These are phyloP conservation scores for Lampris megalopsis DNA, from an alignment of 2,113 vertebrate species.

Conservation along the genomic window DNA sequence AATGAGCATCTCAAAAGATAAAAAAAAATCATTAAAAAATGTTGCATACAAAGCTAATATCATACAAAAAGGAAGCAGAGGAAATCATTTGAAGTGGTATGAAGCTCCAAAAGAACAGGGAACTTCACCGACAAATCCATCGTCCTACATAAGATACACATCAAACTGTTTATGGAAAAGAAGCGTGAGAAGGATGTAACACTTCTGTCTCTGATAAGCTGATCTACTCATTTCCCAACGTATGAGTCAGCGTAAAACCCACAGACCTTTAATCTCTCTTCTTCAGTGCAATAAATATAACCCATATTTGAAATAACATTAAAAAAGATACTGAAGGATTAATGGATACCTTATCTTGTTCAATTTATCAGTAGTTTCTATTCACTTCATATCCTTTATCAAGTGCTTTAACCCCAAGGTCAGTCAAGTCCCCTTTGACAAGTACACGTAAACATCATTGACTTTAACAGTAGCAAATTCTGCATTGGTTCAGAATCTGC, in stretches of 20 bases:
- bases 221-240: neutral
- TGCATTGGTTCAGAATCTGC: neutral
- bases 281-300: slow-evolving; percentile 6
- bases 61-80: neutral
- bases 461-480: neutral
- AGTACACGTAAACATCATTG: slow-evolving; percentile 59
- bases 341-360: neutral
- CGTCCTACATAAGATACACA: neutral
- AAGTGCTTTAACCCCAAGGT: slow-evolving; percentile 20
- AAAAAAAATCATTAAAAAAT: neutral
- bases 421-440: slow-evolving; percentile 28
- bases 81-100: neutral
- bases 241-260: neutral
- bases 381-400: neutral
- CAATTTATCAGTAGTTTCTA: neutral
- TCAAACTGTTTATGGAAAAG: neutral
- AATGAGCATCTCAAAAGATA: neutral
- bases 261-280: slow-evolving; percentile 16
- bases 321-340: slow-evolving; percentile 13
- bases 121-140: neutral
- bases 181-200: neutral
- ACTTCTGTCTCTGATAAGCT: neutral
- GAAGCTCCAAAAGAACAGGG: slow-evolving; percentile 8
- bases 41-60: neutral
- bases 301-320: neutral